Evolutionary conservation across 2,888 invertebrate species (phyloP).

Genomic region (Chymomyza procnemis): DNA sequence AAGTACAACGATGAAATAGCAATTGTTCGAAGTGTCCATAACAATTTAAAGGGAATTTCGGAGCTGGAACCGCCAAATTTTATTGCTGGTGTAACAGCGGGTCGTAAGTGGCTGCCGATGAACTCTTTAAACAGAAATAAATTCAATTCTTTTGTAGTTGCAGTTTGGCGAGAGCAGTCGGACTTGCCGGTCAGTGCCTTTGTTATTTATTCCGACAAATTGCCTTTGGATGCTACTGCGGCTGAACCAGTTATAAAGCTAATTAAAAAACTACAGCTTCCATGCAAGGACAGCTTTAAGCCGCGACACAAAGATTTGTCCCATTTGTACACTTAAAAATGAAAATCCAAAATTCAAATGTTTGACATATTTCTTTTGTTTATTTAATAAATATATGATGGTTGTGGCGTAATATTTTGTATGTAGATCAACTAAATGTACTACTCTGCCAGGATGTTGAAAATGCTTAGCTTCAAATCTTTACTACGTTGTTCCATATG

Average conservation of each 20-base stretch:
- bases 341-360: background rate
- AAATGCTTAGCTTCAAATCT: conserved; percentile 80
- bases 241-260: conserved; percentile 73
- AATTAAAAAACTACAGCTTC: conserved; percentile 58
- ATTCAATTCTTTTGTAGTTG: conserved; percentile 54
- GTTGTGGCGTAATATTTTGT: conserved; percentile 22
- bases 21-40: conserved; percentile 69
- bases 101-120: conserved; percentile 62
- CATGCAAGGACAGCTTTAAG: conserved; percentile 63
- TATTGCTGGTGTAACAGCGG: conserved; percentile 75
- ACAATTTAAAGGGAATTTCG: conserved; percentile 36
- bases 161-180: conserved; percentile 70
- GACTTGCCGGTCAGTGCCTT: conserved; percentile 63
- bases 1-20: conserved; percentile 66
- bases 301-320: conserved; percentile 70
- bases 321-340: conserved; percentile 70
- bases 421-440: conserved; percentile 15
- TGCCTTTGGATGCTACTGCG: conserved; percentile 70
- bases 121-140: background rate
- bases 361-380: background rate
- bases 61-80: conserved; percentile 77
- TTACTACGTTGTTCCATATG: conserved; percentile 86
- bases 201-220: conserved; percentile 74
- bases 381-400: conserved; percentile 28
- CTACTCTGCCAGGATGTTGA: conserved; percentile 42